Evolutionary conservation across 2,888 invertebrate genomes (phyloP), one percentile per base, ranked within the genome.

Genomic region (Phrixothrix hirtus): DNA sequence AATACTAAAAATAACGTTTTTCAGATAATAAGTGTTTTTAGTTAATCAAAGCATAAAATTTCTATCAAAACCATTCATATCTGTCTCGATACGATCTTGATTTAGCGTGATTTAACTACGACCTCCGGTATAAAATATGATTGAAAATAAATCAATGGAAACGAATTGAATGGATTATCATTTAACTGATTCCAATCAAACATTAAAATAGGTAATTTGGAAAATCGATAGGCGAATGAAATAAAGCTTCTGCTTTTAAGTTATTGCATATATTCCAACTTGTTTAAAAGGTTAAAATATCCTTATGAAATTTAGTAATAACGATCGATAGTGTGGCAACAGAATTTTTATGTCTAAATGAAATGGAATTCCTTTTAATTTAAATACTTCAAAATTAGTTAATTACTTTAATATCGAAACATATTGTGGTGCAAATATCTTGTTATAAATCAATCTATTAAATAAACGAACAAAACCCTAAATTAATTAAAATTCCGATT

Each of bases 91-190:
- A 15, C 12, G 41, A 41, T 41, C 41, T 41, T 29, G 41, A 41
- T 41, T 30, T 1, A 9, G 39, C 27, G 27, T 10, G 39, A 14
- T 39, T 39, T 39, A 39, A 29, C 39, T 39, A 15, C 16, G 41
- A 41, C 41, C 31, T 31, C n/a, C 30, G 31, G 10, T 21, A 41
- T 41, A 16, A 30, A 39, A 41, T 41, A 31, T 31, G 41, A 41
- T 15, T 14, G 29, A 14, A 21, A 17, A 41, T 41, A 41, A 41
- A 41, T 41, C 41, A 41, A 10, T 15, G 25, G 12, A 21, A 30
- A 12, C 16, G 16, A 17, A 31, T 41, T 41, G 10, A 17, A 31
- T 14, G 25, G 17, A 17, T 15, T 9, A 29, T 31, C 17, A 31
- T 41, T 41, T 17, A 30, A 30, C 14, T 16, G 31, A 25, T 16